Percentiles rank a stretch among this genome's conserved stretches.
phyloP scores from a whole-genome alignment of 2,888 invertebrate genomes.

The Tupiocoris notatus region DNA sequence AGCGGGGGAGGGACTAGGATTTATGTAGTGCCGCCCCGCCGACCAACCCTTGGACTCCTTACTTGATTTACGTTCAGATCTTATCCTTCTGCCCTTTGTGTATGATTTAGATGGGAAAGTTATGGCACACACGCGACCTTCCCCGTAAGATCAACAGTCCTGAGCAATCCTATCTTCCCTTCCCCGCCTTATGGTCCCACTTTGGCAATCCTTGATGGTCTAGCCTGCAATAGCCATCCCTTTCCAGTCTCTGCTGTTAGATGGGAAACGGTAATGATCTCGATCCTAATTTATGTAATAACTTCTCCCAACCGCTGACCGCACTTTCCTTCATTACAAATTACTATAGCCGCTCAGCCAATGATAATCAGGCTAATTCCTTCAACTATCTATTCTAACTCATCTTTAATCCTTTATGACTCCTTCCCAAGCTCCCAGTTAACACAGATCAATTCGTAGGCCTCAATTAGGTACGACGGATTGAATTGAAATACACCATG shows the following conservation, averaged over 20 bases:
- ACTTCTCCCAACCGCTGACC: constrained; percentile 34
- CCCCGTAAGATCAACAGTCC: constrained; percentile 36
- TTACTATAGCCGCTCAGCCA: too few species aligned
- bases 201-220: background rate
- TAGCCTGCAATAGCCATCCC: background rate
- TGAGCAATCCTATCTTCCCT: too few species aligned
- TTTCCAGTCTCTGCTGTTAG: background rate
- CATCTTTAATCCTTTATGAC: too few species aligned
- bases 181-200: constrained; percentile 4
- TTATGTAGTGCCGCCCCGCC: constrained; percentile 29
- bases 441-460: too few species aligned
- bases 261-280: constrained; percentile 30
- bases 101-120: constrained; percentile 37
- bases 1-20: constrained; percentile 9
- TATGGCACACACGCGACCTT: constrained; percentile 34
- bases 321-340: too few species aligned
- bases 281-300: constrained; percentile 38
- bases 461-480: too few species aligned
- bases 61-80: constrained; percentile 37
- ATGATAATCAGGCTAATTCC: too few species aligned
- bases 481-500: too few species aligned
- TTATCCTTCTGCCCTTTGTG: constrained; percentile 36
- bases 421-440: too few species aligned
- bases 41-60: constrained; percentile 16
- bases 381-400: too few species aligned